These are phyloP conservation scores for Pionites leucogaster DNA, from an alignment of 2,113 vertebrate genomes.

Conservation along the genomic window DNA sequence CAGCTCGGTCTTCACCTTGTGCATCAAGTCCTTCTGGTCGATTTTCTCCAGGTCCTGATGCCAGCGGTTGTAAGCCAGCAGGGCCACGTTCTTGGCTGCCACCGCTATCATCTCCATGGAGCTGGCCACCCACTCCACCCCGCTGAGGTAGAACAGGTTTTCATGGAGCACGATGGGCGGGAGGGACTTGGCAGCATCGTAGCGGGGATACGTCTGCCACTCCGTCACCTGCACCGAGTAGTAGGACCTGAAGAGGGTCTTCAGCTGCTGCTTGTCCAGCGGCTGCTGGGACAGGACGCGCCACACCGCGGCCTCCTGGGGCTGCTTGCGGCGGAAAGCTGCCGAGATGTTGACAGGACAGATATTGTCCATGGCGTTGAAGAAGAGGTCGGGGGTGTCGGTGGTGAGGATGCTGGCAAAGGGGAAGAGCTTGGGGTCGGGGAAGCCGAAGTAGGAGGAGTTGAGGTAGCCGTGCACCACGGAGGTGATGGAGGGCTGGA, in stretches of 20 bases:
- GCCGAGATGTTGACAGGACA: constrained; percentile 91
- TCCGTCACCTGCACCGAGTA: constrained; percentile 94
- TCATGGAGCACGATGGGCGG: constrained; percentile 88
- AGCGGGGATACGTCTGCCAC: constrained; percentile 88
- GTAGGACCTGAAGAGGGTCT: constrained; percentile 96
- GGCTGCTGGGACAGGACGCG: constrained; percentile 88
- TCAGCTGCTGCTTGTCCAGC: constrained; percentile 87
- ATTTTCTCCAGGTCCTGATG: constrained; percentile 91
- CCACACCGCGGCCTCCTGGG: constrained; percentile 92
- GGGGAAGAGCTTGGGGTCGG: constrained; percentile 93
- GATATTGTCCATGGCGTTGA: constrained; percentile 87
- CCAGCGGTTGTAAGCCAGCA: constrained; percentile 95
- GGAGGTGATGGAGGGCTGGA: constrained; percentile 87
- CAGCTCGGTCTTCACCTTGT: constrained; percentile 96
- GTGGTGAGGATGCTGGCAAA: constrained; percentile 91
- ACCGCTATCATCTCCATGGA: constrained; percentile 95
- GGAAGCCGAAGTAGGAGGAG: constrained; percentile 93
- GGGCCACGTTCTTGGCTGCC: constrained; percentile 94
- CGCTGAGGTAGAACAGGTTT: constrained; percentile 92
- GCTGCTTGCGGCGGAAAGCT: constrained; percentile 90
- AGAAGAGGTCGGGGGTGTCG: constrained; percentile 83
- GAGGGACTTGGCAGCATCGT: constrained; percentile 77
- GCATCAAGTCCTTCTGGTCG: constrained; percentile 95
- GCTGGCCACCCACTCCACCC: constrained; percentile 93
- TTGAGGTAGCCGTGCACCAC: constrained; percentile 97